Conservation (phyloP, 2,888 invertebrate genomes). For the Morpho helenor region DNA sequence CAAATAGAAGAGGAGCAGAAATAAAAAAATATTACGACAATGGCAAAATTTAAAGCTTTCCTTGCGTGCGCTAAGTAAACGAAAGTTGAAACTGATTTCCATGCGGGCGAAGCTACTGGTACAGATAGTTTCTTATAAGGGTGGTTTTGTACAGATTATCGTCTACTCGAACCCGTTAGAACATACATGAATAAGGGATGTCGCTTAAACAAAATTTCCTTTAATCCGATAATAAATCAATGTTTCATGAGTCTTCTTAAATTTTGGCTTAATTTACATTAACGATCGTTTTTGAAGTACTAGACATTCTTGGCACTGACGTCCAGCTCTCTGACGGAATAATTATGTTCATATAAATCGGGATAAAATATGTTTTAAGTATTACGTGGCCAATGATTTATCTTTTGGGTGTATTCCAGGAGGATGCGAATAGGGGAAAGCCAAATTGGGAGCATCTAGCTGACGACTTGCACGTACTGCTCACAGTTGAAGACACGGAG, state of each 20-base stretch:
- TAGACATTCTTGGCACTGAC: slow-evolving; percentile 30
- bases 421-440: slow-evolving; percentile 99
- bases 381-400: slow-evolving; percentile 30
- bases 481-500: slow-evolving; percentile 99
- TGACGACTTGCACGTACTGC: slow-evolving; percentile 98
- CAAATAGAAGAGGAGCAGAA: too few relatives aligned
- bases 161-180: too few relatives aligned
- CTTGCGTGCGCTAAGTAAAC: too few relatives aligned
- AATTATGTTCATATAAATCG: slow-evolving; percentile 28
- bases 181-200: too few relatives aligned
- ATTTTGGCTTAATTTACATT: slow-evolving; percentile 15
- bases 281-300: slow-evolving; percentile 21
- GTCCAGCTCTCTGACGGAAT: slow-evolving; percentile 24
- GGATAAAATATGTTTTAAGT: slow-evolving; percentile 26
- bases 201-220: too few relatives aligned
- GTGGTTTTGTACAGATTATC: too few relatives aligned
- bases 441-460: slow-evolving; percentile 99
- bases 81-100: too few relatives aligned
- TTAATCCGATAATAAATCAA: not conserved
- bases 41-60: too few relatives aligned
- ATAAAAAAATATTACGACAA: too few relatives aligned
- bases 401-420: slow-evolving; percentile 80
- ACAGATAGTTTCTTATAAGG: too few relatives aligned
- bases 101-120: too few relatives aligned
- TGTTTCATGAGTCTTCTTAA: slow-evolving; percentile 4